Percentiles rank a stretch among this genome's conserved stretches.
Conservation (phyloP, 1,140 invertebrate genomes). For the Homalodisca vitripennis region DNA sequence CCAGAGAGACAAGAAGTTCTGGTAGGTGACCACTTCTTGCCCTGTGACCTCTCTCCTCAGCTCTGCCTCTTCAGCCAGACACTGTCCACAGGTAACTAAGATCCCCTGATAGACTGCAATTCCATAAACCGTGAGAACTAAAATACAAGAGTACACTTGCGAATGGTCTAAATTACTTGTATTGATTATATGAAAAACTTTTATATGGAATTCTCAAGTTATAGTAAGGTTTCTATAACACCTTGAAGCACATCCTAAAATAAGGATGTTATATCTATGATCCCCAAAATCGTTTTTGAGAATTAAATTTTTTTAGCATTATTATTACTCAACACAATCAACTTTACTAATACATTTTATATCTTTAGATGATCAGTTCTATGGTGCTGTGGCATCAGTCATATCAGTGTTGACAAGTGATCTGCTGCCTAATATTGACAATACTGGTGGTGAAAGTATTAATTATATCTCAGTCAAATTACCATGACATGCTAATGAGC, state of each 20-base stretch:
- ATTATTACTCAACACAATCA: too few species aligned
- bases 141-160: background rate
- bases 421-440: too few species aligned
- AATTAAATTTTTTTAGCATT: background rate
- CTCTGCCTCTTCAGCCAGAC: constrained; percentile 2
- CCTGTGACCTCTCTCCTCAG: background rate
- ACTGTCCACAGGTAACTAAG: background rate
- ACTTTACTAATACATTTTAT: too few species aligned
- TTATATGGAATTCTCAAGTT: background rate
- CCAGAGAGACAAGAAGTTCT: background rate
- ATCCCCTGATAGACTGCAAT: constrained; percentile 3
- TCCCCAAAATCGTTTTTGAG: background rate
- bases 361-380: too few species aligned
- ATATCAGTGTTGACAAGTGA: too few species aligned
- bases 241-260: background rate
- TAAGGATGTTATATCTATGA: background rate
- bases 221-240: background rate
- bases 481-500: too few species aligned
- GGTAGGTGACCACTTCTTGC: background rate
- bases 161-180: background rate
- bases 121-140: background rate
- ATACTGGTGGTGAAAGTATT: too few species aligned
- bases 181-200: background rate
- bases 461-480: too few species aligned
- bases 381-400: too few species aligned